Conservation (phyloP, 2,113 vertebrate species). For the Sebastes fasciatus region DNA sequence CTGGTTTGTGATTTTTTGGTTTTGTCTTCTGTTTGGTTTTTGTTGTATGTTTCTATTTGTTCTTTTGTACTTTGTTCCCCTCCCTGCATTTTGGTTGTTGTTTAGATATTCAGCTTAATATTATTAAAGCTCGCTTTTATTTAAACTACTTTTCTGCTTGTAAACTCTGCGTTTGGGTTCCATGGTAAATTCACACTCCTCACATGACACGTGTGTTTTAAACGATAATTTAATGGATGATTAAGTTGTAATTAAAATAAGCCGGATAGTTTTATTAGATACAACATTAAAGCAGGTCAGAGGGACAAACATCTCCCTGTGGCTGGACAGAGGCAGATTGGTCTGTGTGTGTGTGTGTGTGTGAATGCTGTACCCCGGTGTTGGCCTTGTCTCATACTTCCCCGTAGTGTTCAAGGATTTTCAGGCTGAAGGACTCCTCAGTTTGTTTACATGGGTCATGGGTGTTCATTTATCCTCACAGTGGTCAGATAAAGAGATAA, state of each 20-base stretch:
- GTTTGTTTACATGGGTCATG: constrained; percentile 39
- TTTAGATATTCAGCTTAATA: too few relatives aligned
- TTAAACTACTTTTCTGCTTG: too few relatives aligned
- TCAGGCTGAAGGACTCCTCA: constrained; percentile 48
- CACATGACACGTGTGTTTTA: neutral
- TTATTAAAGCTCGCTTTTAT: too few relatives aligned
- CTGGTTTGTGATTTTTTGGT: too few relatives aligned
- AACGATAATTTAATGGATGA: constrained; percentile 10
- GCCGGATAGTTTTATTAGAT: neutral
- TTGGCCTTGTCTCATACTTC: constrained; percentile 56
- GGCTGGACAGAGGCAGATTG: neutral
- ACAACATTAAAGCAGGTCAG: neutral
- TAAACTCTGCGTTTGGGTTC: too few relatives aligned
- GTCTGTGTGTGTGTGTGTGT: constrained; percentile 13
- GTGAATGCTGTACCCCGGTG: neutral
- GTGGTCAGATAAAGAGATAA: neutral
- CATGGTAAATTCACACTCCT: too few relatives aligned
- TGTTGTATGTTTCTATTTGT: too few relatives aligned
- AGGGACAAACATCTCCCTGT: neutral
- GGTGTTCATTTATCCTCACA: constrained; percentile 20
- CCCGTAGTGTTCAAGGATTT: constrained; percentile 61
- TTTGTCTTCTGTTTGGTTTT: too few relatives aligned
- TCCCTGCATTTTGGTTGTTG: too few relatives aligned
- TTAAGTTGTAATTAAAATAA: constrained; percentile 10
- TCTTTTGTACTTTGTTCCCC: too few relatives aligned